These are phyloP conservation scores for Leuctra nigra DNA, from an alignment of 2,888 invertebrate species.

Conservation along the genomic window DNA sequence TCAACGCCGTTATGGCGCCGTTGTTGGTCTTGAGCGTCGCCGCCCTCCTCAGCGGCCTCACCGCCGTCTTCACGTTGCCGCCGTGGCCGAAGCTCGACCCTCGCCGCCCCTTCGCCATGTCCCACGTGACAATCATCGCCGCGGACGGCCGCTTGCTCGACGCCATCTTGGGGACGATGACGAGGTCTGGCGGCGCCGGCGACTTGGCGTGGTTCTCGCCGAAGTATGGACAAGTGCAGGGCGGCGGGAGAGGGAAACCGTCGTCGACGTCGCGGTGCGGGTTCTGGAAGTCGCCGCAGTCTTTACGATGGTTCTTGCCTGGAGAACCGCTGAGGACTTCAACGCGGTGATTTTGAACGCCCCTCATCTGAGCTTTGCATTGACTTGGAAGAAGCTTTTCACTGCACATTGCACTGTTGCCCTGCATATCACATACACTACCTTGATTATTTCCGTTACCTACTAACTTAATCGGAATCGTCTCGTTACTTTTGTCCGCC, in stretches of 20 bases:
- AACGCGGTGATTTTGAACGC: background rate
- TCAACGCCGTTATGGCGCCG: conserved; percentile 37
- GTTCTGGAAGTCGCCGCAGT: background rate
- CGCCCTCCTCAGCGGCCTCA: conserved; percentile 49
- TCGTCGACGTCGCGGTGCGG: conserved; percentile 35
- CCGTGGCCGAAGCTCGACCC: conserved; percentile 67
- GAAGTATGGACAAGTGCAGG: conserved; percentile 77
- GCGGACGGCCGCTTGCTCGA: conserved; percentile 34
- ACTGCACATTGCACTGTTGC: too few relatives aligned
- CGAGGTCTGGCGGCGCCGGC: conserved; percentile 28
- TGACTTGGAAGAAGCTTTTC: too few relatives aligned
- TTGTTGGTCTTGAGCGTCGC: conserved; percentile 49
- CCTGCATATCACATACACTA: too few relatives aligned
- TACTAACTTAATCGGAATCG: too few relatives aligned
- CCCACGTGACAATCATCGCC: conserved; percentile 57
- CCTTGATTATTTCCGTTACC: too few relatives aligned
- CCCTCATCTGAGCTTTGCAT: background rate
- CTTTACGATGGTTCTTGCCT: conserved; percentile 1
- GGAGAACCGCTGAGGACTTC: background rate
- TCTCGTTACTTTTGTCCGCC: too few relatives aligned
- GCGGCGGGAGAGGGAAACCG: conserved; percentile 53
- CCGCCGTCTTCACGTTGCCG: conserved; percentile 49
- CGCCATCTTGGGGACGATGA: conserved; percentile 28
- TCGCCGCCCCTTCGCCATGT: conserved; percentile 41
- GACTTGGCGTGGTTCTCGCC: conserved; percentile 53